Conservation (phyloP, 2,888 invertebrate genomes). For the Gibbula magus region DNA sequence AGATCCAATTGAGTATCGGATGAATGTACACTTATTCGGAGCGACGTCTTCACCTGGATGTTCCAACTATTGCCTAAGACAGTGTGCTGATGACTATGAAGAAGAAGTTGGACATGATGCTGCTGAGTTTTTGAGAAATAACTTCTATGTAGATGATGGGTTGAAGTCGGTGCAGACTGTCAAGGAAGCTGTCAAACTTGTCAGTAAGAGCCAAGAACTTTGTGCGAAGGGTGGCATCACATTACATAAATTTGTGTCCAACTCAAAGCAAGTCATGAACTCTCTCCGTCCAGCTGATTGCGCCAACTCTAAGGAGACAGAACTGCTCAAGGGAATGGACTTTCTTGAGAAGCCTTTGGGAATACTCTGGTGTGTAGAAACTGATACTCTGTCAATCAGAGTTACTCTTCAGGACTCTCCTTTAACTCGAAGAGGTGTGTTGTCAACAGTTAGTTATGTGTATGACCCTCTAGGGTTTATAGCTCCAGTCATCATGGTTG, state of each 20-base stretch:
- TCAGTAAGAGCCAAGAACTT: slow-evolving; percentile 30
- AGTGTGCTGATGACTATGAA: background rate
- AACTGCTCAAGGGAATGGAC: slow-evolving; percentile 25
- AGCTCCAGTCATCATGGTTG: slow-evolving; percentile 43
- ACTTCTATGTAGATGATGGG: slow-evolving; percentile 52
- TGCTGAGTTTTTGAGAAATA: background rate
- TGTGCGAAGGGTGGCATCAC: slow-evolving; percentile 41
- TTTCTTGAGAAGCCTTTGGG: slow-evolving; percentile 45
- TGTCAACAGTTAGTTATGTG: slow-evolving; percentile 44
- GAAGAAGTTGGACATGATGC: background rate
- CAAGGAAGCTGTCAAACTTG: slow-evolving; percentile 36
- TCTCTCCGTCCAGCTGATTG: slow-evolving; percentile 35
- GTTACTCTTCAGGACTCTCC: slow-evolving; percentile 39
- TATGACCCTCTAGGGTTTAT: slow-evolving; percentile 51
- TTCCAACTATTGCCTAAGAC: background rate
- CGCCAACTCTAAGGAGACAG: slow-evolving; percentile 27
- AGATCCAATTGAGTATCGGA: background rate
- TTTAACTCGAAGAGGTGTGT: slow-evolving; percentile 42
- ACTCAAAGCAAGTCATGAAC: slow-evolving; percentile 42
- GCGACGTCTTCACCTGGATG: background rate
- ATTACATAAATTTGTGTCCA: slow-evolving; percentile 49
- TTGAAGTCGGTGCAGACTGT: slow-evolving; percentile 32
- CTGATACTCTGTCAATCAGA: slow-evolving; percentile 44
- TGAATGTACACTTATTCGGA: slow-evolving; percentile 18
- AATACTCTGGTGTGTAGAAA: slow-evolving; percentile 45